Evolutionary conservation across 2,888 invertebrate species (phyloP).

Genomic region (Amphipyra tragopoginis): DNA sequence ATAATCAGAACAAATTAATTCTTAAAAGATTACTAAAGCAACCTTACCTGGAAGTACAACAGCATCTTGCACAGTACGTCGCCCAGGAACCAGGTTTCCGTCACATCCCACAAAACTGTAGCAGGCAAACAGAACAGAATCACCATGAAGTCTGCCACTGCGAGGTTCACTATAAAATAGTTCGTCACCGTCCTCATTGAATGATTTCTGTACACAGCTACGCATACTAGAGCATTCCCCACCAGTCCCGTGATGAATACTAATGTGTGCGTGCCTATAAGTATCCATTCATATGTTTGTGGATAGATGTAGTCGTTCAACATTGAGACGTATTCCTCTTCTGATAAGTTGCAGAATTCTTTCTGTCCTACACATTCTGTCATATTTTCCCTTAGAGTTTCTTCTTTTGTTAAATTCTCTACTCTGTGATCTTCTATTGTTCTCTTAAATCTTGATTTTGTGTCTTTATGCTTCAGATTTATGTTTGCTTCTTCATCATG

Average conservation of each 20-base stretch:
- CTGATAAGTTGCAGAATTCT: slow-evolving; percentile 84
- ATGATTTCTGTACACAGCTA: slow-evolving; percentile 96
- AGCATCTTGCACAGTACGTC: slow-evolving; percentile 95
- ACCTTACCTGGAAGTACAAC: slow-evolving; percentile 95
- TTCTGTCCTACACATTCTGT: slow-evolving; percentile 80
- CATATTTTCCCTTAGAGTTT: slow-evolving; percentile 32
- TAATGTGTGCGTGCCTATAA: slow-evolving; percentile 93
- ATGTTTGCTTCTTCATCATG: slow-evolving; percentile 21
- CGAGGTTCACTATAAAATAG: slow-evolving; percentile 97
- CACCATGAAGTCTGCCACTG: slow-evolving; percentile 96
- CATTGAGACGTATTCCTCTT: slow-evolving; percentile 90
- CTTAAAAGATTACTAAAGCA: no score
- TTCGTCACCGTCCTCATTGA: slow-evolving; percentile 98
- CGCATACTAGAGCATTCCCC: slow-evolving; percentile 96
- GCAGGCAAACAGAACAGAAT: slow-evolving; percentile 96
- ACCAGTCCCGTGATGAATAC: slow-evolving; percentile 95
- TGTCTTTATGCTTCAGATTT: slow-evolving; percentile 3
- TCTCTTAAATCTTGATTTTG: slow-evolving; percentile 35
- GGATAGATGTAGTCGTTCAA: slow-evolving; percentile 92
- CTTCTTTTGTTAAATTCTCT: slow-evolving; percentile 31
- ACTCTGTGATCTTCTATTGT: slow-evolving; percentile 21
- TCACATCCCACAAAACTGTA: slow-evolving; percentile 96
- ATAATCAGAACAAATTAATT: no score
- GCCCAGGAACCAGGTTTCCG: slow-evolving; percentile 98
- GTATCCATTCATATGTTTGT: slow-evolving; percentile 93